phyloP scores from a whole-genome alignment of 2,888 invertebrate genomes.

The Drosophila niveifrons region DNA sequence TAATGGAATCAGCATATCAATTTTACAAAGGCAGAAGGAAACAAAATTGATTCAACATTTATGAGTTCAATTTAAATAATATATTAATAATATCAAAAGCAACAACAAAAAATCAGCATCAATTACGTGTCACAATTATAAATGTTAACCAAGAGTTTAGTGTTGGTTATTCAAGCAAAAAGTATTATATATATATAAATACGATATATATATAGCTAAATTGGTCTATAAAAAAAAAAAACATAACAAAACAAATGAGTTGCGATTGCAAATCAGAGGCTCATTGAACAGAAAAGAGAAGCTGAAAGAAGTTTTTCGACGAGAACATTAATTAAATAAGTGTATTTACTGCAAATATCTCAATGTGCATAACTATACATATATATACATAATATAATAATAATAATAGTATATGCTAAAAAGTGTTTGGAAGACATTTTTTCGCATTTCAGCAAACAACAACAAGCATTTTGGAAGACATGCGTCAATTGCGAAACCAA shows the following conservation, averaged over 20 bases:
- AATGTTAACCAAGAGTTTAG: conserved; percentile 81
- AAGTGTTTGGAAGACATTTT: conserved; percentile 82
- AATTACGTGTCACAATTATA: conserved; percentile 67
- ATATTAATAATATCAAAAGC: conserved; percentile 6
- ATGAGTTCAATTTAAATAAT: conserved; percentile 30
- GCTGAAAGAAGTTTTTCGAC: conserved; percentile 40
- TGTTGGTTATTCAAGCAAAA: conserved; percentile 73
- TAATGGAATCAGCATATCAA: conserved; percentile 85
- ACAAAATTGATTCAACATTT: conserved; percentile 40
- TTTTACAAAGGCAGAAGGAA: conserved; percentile 76
- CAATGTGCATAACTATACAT: conserved; percentile 57
- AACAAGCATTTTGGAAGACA: conserved; percentile 83
- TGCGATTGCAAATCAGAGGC: conserved; percentile 77
- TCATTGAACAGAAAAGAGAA: conserved; percentile 37
- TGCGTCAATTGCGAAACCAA: conserved; percentile 67
- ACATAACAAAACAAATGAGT: conserved; percentile 68
- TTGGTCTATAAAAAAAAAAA: conserved; percentile 66
- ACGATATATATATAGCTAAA: conserved; percentile 54
- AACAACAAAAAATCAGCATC: conserved; percentile 52
- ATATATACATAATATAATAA: conserved; percentile 42
- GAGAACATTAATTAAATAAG: conserved; percentile 79
- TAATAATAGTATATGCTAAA: conserved; percentile 55
- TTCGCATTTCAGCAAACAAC: conserved; percentile 74
- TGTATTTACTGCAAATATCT: conserved; percentile 74
- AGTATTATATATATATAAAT: conserved; percentile 40